Percentiles rank a stretch among this genome's conserved stretches.
These are phyloP conservation scores for Scortum barcoo DNA, from an alignment of 2,113 vertebrate genomes.

Conservation along the genomic window DNA sequence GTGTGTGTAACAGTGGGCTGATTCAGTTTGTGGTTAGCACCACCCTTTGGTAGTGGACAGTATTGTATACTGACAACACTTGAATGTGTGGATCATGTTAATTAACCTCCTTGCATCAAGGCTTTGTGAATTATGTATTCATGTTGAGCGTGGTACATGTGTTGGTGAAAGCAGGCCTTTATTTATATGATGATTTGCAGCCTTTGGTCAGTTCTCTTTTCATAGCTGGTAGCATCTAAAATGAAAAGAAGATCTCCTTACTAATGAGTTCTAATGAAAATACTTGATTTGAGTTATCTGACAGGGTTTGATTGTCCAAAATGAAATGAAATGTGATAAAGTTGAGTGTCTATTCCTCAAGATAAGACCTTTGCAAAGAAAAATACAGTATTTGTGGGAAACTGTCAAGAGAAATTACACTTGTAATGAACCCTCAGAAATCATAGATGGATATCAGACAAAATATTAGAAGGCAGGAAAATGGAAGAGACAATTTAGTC, in stretches of 20 bases:
- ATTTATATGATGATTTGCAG: constrained; percentile 36
- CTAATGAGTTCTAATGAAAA: constrained; percentile 21
- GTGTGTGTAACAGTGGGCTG: constrained; percentile 11
- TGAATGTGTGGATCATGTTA: constrained; percentile 56
- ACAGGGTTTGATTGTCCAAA: constrained; percentile 13
- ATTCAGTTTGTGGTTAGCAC: constrained; percentile 76
- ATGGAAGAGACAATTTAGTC: constrained; percentile 82
- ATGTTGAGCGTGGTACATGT: constrained; percentile 27
- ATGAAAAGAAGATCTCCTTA: constrained; percentile 8
- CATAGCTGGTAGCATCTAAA: constrained; percentile 14
- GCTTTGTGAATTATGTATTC: constrained; percentile 43
- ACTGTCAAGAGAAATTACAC: constrained; percentile 13
- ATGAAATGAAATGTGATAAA: constrained; percentile 16
- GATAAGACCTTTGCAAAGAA: background rate
- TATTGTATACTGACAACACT: constrained; percentile 40
- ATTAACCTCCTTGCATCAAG: constrained; percentile 52
- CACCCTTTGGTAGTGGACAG: constrained; percentile 75
- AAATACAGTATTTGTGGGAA: constrained; percentile 5
- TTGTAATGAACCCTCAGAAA: constrained; percentile 68
- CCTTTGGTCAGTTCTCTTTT: background rate
- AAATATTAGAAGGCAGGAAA: constrained; percentile 69
- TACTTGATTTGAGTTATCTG: background rate
- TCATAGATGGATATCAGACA: constrained; percentile 58
- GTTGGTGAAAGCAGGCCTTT: constrained; percentile 27
- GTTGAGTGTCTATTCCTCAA: background rate